Conservation (phyloP, 2,113 vertebrate species). For the Phrynocephalus versicolor region DNA sequence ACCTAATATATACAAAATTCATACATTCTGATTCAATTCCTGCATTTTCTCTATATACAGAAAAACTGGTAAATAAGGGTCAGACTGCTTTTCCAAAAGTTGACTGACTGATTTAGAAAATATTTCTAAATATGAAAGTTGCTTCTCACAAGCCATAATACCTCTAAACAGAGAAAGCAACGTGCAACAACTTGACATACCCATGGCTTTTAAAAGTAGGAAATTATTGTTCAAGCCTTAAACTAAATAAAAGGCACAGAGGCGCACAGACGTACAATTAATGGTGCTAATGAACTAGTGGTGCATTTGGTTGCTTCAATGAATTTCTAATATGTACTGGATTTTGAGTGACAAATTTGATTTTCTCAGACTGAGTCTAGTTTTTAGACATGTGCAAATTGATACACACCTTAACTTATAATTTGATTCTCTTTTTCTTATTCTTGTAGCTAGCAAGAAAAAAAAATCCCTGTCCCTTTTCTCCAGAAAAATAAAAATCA, state of each 20-base stretch:
- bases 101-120: slow-evolving; percentile 53
- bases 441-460: slow-evolving; percentile 32
- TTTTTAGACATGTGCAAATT: background rate
- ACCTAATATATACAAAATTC: slow-evolving; percentile 65
- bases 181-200: slow-evolving; percentile 65
- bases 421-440: slow-evolving; percentile 17
- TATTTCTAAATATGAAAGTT: slow-evolving; percentile 34
- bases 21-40: slow-evolving; percentile 56
- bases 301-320: slow-evolving; percentile 33
- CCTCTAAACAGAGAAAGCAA: slow-evolving; percentile 61
- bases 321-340: slow-evolving; percentile 32
- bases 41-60: slow-evolving; percentile 35
- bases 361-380: background rate
- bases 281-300: slow-evolving; percentile 63
- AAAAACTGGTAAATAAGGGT: slow-evolving; percentile 43
- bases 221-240: slow-evolving; percentile 55
- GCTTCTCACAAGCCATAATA: slow-evolving; percentile 51
- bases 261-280: slow-evolving; percentile 62
- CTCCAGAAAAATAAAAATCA: background rate
- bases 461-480: background rate
- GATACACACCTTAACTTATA: background rate
- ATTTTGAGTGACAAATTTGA: slow-evolving; percentile 24
- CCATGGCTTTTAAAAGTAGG: slow-evolving; percentile 54
- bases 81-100: slow-evolving; percentile 27
- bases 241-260: slow-evolving; percentile 76